These are phyloP conservation scores for Ecliptopera silaceata DNA, from an alignment of 2,888 invertebrate species.

Conservation along the genomic window DNA sequence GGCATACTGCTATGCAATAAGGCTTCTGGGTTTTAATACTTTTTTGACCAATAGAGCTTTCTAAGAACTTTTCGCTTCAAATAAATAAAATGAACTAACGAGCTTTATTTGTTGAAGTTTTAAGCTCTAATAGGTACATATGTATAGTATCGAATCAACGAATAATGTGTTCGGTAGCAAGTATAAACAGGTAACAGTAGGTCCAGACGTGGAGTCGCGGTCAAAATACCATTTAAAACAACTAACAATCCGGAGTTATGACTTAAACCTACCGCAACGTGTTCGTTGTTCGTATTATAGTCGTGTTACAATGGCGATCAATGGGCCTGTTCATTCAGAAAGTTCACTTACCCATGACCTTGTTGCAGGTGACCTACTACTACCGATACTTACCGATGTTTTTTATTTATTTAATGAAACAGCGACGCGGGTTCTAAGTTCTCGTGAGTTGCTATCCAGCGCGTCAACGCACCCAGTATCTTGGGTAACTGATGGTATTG, in stretches of 20 bases:
- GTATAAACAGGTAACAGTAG: conserved; percentile 11
- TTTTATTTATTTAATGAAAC: too few species aligned
- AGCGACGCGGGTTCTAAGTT: too few species aligned
- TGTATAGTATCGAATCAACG: background rate
- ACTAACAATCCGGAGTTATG: conserved; percentile 26
- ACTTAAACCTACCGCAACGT: conserved; percentile 33
- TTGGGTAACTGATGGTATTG: too few species aligned
- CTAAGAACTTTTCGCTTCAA: too few species aligned
- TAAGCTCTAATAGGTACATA: background rate
- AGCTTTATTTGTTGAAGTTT: too few species aligned
- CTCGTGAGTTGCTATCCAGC: too few species aligned
- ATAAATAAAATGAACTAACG: too few species aligned
- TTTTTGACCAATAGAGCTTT: background rate
- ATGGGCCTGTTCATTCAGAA: conserved; percentile 44
- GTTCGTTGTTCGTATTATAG: conserved; percentile 27
- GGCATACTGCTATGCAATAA: background rate
- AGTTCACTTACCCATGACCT: conserved; percentile 50
- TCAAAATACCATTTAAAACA: conserved; percentile 4
- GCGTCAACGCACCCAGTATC: too few species aligned
- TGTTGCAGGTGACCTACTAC: conserved; percentile 37
- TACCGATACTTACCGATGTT: conserved; percentile 10
- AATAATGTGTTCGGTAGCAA: background rate
- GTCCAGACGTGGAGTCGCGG: conserved; percentile 2
- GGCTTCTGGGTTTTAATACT: background rate
- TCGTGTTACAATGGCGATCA: conserved; percentile 35